phyloP scores from a whole-genome alignment of 2,113 vertebrate genomes.

The Phylloscopus trochilus region DNA sequence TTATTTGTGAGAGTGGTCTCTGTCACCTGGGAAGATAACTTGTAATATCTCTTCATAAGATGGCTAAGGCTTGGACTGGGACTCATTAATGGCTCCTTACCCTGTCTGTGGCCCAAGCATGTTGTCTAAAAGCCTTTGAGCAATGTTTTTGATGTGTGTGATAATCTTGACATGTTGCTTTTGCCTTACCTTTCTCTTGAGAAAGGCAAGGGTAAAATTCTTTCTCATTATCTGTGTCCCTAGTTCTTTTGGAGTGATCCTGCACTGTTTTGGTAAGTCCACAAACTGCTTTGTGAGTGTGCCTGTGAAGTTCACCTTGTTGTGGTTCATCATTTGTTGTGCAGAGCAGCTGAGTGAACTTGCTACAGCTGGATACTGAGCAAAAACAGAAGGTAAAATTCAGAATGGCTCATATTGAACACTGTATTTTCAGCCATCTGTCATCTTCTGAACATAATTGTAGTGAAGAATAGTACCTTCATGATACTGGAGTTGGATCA shows the following conservation, averaged over 20 bases:
- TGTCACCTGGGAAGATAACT: background rate
- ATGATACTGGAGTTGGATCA: background rate
- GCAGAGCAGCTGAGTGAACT: background rate
- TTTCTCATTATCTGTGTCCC: background rate
- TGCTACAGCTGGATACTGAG: background rate
- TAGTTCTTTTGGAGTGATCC: background rate
- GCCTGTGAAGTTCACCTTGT: background rate
- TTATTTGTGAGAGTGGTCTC: background rate
- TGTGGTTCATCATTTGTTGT: background rate
- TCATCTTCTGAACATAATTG: background rate
- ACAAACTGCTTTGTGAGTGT: background rate
- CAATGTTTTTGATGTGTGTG: background rate
- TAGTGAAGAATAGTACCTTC: background rate
- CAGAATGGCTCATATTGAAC: background rate
- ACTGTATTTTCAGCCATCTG: background rate
- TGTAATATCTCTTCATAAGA: background rate
- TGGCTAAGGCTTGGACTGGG: background rate
- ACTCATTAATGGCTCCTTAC: background rate
- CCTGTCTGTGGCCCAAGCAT: background rate
- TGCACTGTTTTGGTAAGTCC: background rate
- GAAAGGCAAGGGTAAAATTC: background rate
- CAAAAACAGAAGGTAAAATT: background rate
- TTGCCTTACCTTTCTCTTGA: background rate
- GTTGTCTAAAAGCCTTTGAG: background rate
- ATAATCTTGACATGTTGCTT: background rate